Conservation (phyloP, 2,888 invertebrate genomes). For the Hemistola chrysoprasaria region DNA sequence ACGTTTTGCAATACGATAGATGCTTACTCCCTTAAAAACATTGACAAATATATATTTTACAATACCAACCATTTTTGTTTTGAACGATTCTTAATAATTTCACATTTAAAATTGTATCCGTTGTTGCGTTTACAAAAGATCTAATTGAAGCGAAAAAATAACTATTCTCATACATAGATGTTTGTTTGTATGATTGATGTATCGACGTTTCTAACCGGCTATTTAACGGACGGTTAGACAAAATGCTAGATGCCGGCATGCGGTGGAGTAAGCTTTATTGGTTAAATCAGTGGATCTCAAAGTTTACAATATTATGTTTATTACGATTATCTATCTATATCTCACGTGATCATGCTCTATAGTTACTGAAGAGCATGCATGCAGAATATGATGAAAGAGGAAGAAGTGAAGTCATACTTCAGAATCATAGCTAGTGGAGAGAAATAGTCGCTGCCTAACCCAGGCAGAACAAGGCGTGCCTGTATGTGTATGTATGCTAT, state of each 20-base stretch:
- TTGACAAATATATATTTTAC: constrained; percentile 48
- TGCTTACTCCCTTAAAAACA: constrained; percentile 29
- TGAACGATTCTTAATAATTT: constrained; percentile 56
- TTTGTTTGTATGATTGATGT: constrained; percentile 77
- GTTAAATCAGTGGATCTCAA: constrained; percentile 52
- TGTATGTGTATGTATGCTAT: too few species aligned
- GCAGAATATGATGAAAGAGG: too few species aligned
- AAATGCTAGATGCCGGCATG: constrained; percentile 66
- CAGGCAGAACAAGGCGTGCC: too few species aligned
- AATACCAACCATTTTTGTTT: constrained; percentile 26
- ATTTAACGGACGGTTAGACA: constrained; percentile 80
- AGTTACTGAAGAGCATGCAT: too few species aligned
- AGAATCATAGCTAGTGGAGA: too few species aligned
- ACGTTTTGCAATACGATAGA: too few species aligned
- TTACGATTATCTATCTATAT: too few species aligned
- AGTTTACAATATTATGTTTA: constrained; percentile 25
- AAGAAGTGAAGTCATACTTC: too few species aligned
- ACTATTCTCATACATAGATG: constrained; percentile 56
- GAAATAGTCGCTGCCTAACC: too few species aligned
- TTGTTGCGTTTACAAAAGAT: constrained; percentile 67
- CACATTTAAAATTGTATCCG: constrained; percentile 56
- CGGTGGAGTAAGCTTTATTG: constrained; percentile 61
- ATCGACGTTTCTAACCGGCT: constrained; percentile 73
- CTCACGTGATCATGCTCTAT: too few species aligned
- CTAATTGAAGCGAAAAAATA: constrained; percentile 79